These are phyloP conservation scores for Drosophila malerkotliana DNA, from an alignment of 1,140 invertebrate species.

Conservation along the genomic window DNA sequence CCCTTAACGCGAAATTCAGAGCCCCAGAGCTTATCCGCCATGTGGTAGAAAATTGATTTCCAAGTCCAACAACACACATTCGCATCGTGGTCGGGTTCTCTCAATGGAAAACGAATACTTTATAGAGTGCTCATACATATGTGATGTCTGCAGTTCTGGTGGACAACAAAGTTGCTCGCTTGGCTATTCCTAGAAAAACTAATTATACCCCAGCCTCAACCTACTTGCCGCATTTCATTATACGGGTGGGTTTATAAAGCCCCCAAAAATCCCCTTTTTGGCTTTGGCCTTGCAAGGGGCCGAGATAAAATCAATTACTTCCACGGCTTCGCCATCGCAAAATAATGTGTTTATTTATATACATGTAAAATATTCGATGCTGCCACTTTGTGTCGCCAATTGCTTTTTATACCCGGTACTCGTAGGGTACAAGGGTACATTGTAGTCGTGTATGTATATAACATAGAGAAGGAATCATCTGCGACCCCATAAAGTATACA, in stretches of 20 bases:
- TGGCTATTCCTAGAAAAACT: slow-evolving; percentile 8
- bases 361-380: background rate
- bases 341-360: slow-evolving; percentile 9
- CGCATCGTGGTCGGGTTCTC: background rate
- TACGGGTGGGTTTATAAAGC: too few relatives aligned
- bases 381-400: too few relatives aligned
- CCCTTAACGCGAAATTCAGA: background rate
- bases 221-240: background rate
- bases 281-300: background rate
- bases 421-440: too few relatives aligned
- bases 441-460: too few relatives aligned
- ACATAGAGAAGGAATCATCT: too few relatives aligned
- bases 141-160: slow-evolving; percentile 5
- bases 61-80: too few relatives aligned
- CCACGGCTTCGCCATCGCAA: background rate
- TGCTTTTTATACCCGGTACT: too few relatives aligned
- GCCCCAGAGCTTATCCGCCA: slow-evolving; percentile 23
- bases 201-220: slow-evolving; percentile 26
- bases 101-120: slow-evolving; percentile 14
- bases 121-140: too few relatives aligned
- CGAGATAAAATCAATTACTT: slow-evolving; percentile 43
- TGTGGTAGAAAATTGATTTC: slow-evolving; percentile 19
- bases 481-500: too few relatives aligned
- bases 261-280: slow-evolving; percentile 11
- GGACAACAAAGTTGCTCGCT: slow-evolving; percentile 33